phyloP scores from a whole-genome alignment of 2,113 vertebrate species.

The Heterotis niloticus region DNA sequence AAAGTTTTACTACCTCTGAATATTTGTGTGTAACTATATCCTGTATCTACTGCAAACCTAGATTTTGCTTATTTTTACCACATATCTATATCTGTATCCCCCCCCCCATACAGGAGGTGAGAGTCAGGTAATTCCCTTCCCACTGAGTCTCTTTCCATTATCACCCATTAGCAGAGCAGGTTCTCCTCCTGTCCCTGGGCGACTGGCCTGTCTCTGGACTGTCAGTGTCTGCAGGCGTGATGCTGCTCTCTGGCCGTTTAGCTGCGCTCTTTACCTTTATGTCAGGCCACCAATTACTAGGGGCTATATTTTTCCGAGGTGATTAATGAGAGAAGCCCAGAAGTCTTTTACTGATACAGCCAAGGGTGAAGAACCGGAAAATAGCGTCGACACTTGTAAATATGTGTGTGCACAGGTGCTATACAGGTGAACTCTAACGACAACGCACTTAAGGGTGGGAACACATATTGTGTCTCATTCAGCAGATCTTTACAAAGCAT shows the following conservation, averaged over 20 bases:
- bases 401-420: too few species aligned
- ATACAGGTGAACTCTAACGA: too few species aligned
- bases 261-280: conserved; percentile 34
- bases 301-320: conserved; percentile 50
- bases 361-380: neutral
- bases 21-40: too few species aligned
- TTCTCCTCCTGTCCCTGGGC: neutral
- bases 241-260: neutral
- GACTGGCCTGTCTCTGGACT: conserved; percentile 1
- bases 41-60: too few species aligned
- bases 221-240: neutral
- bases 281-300: conserved; percentile 48
- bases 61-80: neutral
- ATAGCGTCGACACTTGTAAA: too few species aligned
- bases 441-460: too few species aligned
- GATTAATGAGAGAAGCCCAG: conserved; percentile 54
- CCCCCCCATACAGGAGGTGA: neutral
- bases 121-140: neutral
- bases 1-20: too few species aligned
- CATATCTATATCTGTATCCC: neutral
- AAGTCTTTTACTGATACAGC: conserved; percentile 24
- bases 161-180: neutral
- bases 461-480: too few species aligned
- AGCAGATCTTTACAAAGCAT: too few species aligned
- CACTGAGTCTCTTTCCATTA: neutral